phyloP scores from a whole-genome alignment of 1,140 invertebrate genomes.

The Diachasmimorpha longicaudata region DNA sequence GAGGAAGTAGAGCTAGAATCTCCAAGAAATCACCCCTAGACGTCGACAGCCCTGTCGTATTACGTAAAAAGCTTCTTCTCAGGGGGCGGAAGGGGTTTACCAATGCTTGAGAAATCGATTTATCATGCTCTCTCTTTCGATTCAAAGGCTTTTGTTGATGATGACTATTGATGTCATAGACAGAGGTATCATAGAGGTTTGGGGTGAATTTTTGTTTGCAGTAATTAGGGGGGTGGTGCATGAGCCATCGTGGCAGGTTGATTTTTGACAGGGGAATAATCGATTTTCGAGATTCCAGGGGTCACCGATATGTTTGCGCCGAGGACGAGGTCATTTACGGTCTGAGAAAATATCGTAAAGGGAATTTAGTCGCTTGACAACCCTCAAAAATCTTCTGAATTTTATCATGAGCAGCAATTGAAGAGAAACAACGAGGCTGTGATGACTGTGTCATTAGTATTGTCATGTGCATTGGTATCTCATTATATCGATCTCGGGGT shows the following conservation, averaged over 20 bases:
- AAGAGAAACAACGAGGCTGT: too few species aligned
- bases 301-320: too few species aligned
- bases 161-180: background rate
- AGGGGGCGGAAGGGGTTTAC: background rate
- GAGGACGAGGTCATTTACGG: too few species aligned
- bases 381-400: too few species aligned
- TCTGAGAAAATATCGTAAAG: too few species aligned
- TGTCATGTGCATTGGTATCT: background rate
- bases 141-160: background rate
- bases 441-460: background rate
- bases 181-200: background rate
- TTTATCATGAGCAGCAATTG: background rate
- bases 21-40: slow-evolving; percentile 7
- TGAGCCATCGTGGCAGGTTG: too few species aligned
- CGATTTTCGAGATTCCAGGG: too few species aligned
- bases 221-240: too few species aligned
- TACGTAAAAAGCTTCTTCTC: slow-evolving; percentile 13
- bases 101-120: slow-evolving; percentile 16
- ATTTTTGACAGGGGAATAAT: too few species aligned
- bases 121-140: background rate
- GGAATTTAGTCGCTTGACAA: too few species aligned
- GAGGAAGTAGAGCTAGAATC: slow-evolving; percentile 1
- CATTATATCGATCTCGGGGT: background rate
- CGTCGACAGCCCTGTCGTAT: background rate
- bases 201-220: too few species aligned